Base-by-base conservation (phyloP, 2,113 vertebrate species). In the Pipra filicauda region DNA sequence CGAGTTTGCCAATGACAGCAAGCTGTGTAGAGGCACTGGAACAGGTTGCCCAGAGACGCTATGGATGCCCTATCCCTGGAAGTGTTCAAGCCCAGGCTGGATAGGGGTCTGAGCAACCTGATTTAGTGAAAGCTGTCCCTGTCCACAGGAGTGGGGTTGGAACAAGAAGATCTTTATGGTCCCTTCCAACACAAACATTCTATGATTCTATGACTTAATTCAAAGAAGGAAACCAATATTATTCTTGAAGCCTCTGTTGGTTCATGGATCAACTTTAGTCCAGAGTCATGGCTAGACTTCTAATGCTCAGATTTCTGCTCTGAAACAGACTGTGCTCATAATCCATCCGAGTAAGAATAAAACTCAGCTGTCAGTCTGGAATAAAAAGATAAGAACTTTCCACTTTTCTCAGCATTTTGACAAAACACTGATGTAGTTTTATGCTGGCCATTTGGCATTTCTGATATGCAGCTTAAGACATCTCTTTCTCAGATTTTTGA, bases 381-480 rank as follows among this genome's bases (percentile, higher is more conserved):
- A 95, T 44, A 93, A 94, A 96, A 75, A 75, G 69, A 87, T 88
- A 93, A 89, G 88, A 52, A 64, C 22, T 75, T 95, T 61, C 18
- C 13, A 79, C 43, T 90, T 82, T 79, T 93, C 81, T 93, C 78
- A 79, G 54, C 41, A 46, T 75, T 95, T 88, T 85, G 62, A 85
- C 66, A 85, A 85, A 95, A 79, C 37, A 79, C 22, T 61, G 39
- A 23, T 26, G 48, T 52, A 64, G 23, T 52, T 95, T 91, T 78
- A 6, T 85, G 81, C 43, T 87, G 73, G 71, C 66, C 51, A 41
- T 78, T 81, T 75, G 88, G 54, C n/a, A 57, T 76, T 88, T 85
- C 66, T 82, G 70, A 85, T 51, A 81, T 57, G 51, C 26, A 88
- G 78, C 86, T 93, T 85, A 91, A 91, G 80, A 46, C 66, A 13